Evolutionary conservation across 1,140 invertebrate genomes (phyloP).

Genomic region (Acromyrmex heyeri): DNA sequence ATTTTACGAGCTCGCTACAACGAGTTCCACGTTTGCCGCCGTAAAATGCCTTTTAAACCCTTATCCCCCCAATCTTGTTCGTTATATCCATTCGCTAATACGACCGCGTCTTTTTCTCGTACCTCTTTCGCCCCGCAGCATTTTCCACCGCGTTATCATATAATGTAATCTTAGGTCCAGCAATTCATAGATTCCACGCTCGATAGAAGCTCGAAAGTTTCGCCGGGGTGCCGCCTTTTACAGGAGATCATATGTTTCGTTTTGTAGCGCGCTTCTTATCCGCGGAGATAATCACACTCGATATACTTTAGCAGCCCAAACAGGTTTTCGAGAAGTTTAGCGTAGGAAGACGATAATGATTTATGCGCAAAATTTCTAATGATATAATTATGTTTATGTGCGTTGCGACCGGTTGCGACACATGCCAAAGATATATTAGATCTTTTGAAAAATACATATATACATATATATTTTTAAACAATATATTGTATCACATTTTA

Average conservation of each 20-base stretch:
- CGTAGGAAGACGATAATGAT: constrained; percentile 36
- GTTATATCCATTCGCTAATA: constrained; percentile 73
- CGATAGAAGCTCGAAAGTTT: constrained; percentile 73
- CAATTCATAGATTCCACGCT: constrained; percentile 72
- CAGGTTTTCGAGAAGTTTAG: constrained; percentile 26
- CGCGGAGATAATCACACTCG: constrained; percentile 51
- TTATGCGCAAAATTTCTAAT: constrained; percentile 48
- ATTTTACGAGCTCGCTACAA: constrained; percentile 69
- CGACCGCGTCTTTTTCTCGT: constrained; percentile 59
- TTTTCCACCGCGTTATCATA: constrained; percentile 61
- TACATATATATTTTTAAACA: neutral
- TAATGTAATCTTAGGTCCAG: constrained; percentile 73
- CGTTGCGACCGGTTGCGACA: constrained; percentile 8
- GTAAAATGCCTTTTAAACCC: constrained; percentile 66
- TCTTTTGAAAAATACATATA: neutral
- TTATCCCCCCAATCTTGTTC: constrained; percentile 75
- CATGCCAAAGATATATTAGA: neutral
- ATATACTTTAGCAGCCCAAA: constrained; percentile 40
- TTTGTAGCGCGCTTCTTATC: constrained; percentile 50
- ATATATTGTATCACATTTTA: neutral
- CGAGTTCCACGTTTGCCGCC: constrained; percentile 58
- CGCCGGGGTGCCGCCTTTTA: constrained; percentile 26
- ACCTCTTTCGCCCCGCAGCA: constrained; percentile 54
- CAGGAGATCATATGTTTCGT: constrained; percentile 62
- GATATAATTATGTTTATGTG: constrained; percentile 51